These are phyloP conservation scores for Taxidea taxus DNA, from an alignment of 2,113 vertebrate genomes.

Conservation along the genomic window DNA sequence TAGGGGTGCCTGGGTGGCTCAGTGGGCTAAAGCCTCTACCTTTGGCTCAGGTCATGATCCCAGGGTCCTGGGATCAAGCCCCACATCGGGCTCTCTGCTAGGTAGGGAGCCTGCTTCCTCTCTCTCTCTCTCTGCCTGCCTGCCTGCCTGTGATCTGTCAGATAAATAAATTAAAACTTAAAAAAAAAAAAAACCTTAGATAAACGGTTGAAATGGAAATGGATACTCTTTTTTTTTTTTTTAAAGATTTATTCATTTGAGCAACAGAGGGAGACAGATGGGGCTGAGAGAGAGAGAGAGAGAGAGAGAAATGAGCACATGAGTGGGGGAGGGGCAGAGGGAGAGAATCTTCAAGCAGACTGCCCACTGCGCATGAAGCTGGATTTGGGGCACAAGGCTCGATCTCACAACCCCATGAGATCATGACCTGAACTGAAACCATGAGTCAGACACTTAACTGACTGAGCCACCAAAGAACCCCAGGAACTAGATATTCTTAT, in stretches of 20 bases:
- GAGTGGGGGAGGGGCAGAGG: neutral
- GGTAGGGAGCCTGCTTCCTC: too few relatives aligned
- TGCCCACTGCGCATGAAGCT: neutral
- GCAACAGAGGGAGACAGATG: neutral
- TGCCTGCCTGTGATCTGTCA: too few relatives aligned
- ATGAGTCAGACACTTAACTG: neutral
- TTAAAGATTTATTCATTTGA: neutral
- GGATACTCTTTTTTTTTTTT: neutral
- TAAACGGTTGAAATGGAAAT: neutral
- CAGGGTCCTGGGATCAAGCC: too few relatives aligned
- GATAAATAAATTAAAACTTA: too few relatives aligned
- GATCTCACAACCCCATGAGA: neutral
- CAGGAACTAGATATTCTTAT: neutral
- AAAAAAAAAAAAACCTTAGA: conserved; percentile 12
- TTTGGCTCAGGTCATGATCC: too few relatives aligned
- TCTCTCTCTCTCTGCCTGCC: too few relatives aligned
- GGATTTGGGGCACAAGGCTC: neutral
- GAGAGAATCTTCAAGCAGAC: neutral
- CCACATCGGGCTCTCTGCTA: too few relatives aligned
- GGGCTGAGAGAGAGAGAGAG: neutral
- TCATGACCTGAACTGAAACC: neutral
- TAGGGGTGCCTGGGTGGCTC: too few relatives aligned
- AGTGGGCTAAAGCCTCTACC: too few relatives aligned
- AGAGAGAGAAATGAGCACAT: neutral
- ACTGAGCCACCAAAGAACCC: neutral